Conservation (phyloP, 2,113 vertebrate species). For the Rhinichthys klamathensis region DNA sequence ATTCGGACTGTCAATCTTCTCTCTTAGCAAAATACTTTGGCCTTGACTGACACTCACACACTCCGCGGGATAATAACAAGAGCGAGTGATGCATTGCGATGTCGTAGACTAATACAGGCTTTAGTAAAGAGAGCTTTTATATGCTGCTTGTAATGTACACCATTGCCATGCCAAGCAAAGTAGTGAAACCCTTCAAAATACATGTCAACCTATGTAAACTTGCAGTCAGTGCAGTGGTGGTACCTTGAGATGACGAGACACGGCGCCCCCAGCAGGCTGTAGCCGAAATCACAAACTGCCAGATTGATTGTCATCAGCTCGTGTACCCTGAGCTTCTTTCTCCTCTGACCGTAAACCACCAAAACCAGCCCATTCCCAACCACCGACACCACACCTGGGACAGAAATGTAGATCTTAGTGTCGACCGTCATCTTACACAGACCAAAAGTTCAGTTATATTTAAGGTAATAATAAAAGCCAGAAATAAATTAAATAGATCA, state of each 20-base stretch:
- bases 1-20: neutral
- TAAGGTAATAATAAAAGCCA: neutral
- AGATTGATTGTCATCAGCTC: slow-evolving; percentile 70
- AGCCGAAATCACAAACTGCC: slow-evolving; percentile 67
- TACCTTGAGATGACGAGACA: slow-evolving; percentile 67
- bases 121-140: neutral
- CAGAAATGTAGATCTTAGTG: neutral
- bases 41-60: neutral
- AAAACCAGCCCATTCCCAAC: slow-evolving; percentile 64
- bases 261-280: slow-evolving; percentile 65
- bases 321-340: slow-evolving; percentile 60
- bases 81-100: neutral
- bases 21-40: neutral
- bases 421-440: neutral
- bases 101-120: neutral
- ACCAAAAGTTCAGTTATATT: neutral
- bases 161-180: neutral
- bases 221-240: neutral
- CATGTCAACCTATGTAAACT: neutral
- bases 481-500: neutral
- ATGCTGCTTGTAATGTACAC: neutral
- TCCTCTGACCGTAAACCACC: slow-evolving; percentile 57
- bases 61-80: neutral
- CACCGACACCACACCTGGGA: slow-evolving; percentile 57
- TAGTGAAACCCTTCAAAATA: neutral